Evolutionary conservation across 2,888 invertebrate genomes (phyloP).

Genomic region (Silvanus unidentatus): DNA sequence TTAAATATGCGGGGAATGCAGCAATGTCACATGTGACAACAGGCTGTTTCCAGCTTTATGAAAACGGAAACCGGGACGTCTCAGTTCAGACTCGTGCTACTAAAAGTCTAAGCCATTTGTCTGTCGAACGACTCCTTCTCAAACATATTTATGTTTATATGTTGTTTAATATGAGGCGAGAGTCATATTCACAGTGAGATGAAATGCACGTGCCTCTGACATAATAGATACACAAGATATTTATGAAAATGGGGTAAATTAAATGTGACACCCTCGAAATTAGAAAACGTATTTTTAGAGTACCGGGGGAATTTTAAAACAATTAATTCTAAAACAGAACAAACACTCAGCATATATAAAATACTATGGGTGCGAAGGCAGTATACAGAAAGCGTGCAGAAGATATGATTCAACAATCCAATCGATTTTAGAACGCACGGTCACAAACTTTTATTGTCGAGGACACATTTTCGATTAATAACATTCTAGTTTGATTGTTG

Average conservation of each 20-base stretch:
- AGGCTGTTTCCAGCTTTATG: constrained; percentile 47
- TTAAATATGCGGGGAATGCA: constrained; percentile 40
- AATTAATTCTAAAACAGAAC: too few relatives aligned
- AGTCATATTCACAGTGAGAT: too few relatives aligned
- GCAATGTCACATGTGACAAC: constrained; percentile 41
- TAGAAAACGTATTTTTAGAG: too few relatives aligned
- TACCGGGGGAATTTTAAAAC: too few relatives aligned
- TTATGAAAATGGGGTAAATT: constrained; percentile 45
- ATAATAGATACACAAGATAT: constrained; percentile 31
- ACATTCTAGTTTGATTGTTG: not conserved
- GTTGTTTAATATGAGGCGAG: constrained; percentile 9
- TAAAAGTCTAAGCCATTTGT: constrained; percentile 41
- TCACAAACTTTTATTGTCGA: constrained; percentile 4
- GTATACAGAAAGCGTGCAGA: too few relatives aligned
- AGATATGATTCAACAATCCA: constrained; percentile 1
- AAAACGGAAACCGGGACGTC: constrained; percentile 43
- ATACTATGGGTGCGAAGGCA: too few relatives aligned
- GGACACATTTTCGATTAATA: too few relatives aligned
- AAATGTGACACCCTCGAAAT: constrained; percentile 12
- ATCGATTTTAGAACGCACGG: constrained; percentile 8
- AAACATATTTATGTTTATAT: constrained; percentile 38
- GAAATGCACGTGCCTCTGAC: constrained; percentile 38
- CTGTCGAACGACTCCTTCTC: constrained; percentile 38
- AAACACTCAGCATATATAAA: too few relatives aligned
- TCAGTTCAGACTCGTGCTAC: constrained; percentile 38